phyloP scores from a whole-genome alignment of 2,113 vertebrate species.

The Hypomesus transpacificus region DNA sequence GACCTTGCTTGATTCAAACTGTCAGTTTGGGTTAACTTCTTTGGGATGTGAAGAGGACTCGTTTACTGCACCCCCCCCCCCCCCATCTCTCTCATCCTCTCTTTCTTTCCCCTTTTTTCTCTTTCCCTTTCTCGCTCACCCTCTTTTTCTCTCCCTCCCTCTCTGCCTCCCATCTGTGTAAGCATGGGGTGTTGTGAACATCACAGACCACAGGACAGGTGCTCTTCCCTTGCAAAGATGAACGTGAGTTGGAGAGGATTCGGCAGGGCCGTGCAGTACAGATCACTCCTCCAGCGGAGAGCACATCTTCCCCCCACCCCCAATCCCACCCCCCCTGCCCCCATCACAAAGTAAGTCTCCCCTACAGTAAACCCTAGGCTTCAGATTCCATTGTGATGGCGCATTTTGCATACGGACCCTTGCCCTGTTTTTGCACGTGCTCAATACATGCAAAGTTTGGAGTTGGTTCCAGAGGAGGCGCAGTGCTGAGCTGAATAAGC shows the following conservation, averaged over 20 bases:
- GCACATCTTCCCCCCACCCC: too few species aligned
- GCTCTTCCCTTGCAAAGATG: slow-evolving; percentile 57
- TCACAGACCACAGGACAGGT: slow-evolving; percentile 46
- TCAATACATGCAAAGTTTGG: slow-evolving; percentile 24
- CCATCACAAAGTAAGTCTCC: slow-evolving; percentile 3
- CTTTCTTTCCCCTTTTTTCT: slow-evolving; percentile 24
- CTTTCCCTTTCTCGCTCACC: slow-evolving; percentile 14
- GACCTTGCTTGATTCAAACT: slow-evolving; percentile 55
- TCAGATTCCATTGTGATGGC: slow-evolving; percentile 14
- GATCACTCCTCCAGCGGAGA: too few species aligned
- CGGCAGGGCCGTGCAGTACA: slow-evolving; percentile 13
- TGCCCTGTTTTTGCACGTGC: slow-evolving; percentile 49
- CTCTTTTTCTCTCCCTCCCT: background rate
- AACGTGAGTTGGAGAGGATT: slow-evolving; percentile 50
- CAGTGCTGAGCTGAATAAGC: slow-evolving; percentile 24
- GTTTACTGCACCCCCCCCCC: background rate
- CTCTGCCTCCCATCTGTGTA: slow-evolving; percentile 17
- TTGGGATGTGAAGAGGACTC: slow-evolving; percentile 42
- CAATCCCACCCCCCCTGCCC: too few species aligned
- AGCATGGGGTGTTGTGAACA: slow-evolving; percentile 54
- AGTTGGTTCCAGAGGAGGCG: background rate
- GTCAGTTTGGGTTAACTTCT: slow-evolving; percentile 58
- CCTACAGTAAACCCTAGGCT: slow-evolving; percentile 5
- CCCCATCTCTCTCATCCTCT: slow-evolving; percentile 27
- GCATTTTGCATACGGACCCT: slow-evolving; percentile 13